Evolutionary conservation across 2,113 vertebrate species (phyloP).

Genomic region (Hepsetus odoe): DNA sequence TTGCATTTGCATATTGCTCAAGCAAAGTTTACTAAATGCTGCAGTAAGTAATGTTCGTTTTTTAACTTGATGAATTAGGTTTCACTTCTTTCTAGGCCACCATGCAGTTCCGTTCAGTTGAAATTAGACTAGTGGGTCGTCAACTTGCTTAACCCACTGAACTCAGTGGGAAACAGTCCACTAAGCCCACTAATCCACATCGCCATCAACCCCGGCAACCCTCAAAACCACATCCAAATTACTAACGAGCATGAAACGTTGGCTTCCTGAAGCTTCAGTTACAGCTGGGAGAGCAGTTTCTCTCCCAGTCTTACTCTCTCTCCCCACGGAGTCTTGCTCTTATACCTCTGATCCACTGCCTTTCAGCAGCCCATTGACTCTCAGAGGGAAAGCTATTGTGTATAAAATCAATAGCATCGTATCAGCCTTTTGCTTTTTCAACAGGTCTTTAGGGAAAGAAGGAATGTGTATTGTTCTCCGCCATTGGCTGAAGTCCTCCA

Average conservation of each 20-base stretch:
- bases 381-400: background rate
- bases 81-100: too few species aligned
- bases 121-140: too few species aligned
- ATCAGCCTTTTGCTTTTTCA: background rate
- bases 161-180: background rate
- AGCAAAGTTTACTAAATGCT: too few species aligned
- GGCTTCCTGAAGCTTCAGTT: background rate
- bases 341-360: background rate
- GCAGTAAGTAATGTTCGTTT: too few species aligned
- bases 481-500: background rate
- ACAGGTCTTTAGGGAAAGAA: background rate
- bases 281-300: too few species aligned
- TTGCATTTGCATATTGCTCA: too few species aligned
- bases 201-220: background rate
- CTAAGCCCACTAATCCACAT: background rate
- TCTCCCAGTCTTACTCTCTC: background rate
- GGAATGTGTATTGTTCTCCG: conserved; percentile 35
- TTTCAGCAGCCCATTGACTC: background rate
- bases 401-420: background rate
- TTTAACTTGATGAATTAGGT: too few species aligned
- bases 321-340: background rate
- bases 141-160: background rate
- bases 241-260: background rate
- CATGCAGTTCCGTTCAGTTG: too few species aligned
- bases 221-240: background rate